Evolutionary conservation across 2,113 vertebrate genomes (phyloP), one percentile per base, ranked within the genome.

Genomic region (Stigmatopora argus): DNA sequence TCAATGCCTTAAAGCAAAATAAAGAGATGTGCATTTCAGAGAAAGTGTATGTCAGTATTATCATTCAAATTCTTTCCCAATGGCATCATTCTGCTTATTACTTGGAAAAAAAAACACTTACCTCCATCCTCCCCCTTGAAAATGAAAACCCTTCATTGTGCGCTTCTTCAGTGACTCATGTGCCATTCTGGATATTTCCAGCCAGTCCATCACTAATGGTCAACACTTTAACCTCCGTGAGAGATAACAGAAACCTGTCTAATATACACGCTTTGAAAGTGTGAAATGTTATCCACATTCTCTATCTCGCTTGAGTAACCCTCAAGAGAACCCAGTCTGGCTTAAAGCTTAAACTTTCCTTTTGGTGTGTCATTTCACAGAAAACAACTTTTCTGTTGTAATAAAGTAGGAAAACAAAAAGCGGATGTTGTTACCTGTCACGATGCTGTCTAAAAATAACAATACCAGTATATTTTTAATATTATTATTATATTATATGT

Each of bases 1-100:
- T 77, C 77, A 61, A 71, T 78, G 53, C 8, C 35, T 47, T 0
- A 21, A 19, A 52, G 58, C 68, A 38, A 62, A 59, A 67, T 45
- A 46, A 62, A 21, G 41, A 62, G 62, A 71, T n/a, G 23, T 15
- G 47, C 31, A 17, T 64, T 11, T 64, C 35, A 48, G 31, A 53
- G 31, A 59, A 47, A 51, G 8, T 52, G n/a, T 4, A n/a, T 52
- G 19, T 64, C 19, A 47, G 67, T 47, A 31, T 19, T n/a, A 31
- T 35, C 51, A 44, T 35, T 21, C 4, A 23, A 67, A 18, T n/a
- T 9, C 8, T 51, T 51, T n/a, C 17, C 48, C 7, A 51, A 51
- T 51, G 48, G 18, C 48, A 18, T 62, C 11, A 61, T 61, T 67
- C 38, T 45, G 34, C 62, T 11, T 23, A 10, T 64, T 35, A 31